phyloP scores from a whole-genome alignment of 2,797 vertebrate genomes.

The Xiphorhynchus erythropygius region DNA sequence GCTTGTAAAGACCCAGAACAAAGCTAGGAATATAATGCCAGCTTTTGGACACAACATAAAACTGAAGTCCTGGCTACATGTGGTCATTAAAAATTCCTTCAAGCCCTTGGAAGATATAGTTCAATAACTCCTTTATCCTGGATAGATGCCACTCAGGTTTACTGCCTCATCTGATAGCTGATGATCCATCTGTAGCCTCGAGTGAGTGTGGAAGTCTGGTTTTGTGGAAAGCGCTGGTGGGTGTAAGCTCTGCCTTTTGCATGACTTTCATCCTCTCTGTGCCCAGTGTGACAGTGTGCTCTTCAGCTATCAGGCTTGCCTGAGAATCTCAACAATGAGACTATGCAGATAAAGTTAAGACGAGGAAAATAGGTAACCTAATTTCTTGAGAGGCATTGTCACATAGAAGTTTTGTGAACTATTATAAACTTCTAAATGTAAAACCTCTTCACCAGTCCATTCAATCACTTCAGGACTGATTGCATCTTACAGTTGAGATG shows the following conservation, averaged over 20 bases:
- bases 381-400: not conserved
- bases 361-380: not conserved
- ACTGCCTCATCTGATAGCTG: not conserved
- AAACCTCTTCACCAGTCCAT: not conserved
- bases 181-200: not conserved
- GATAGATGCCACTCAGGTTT: not conserved
- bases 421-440: not conserved
- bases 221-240: not conserved
- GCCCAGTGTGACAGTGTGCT: not conserved
- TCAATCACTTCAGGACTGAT: not conserved
- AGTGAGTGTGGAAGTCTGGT: not conserved
- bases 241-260: not conserved
- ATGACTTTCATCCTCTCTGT: not conserved
- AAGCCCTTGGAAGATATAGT: not conserved
- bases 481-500: not conserved
- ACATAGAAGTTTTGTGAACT: not conserved
- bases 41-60: not conserved
- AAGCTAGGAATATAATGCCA: not conserved
- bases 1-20: not conserved
- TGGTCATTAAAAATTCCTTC: not conserved
- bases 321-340: not conserved
- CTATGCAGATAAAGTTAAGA: fast-evolving
- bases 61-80: not conserved
- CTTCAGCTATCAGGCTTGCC: not conserved
- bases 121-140: not conserved